Base-by-base conservation (phyloP, 2,888 invertebrate genomes). In the Amiota communis region DNA sequence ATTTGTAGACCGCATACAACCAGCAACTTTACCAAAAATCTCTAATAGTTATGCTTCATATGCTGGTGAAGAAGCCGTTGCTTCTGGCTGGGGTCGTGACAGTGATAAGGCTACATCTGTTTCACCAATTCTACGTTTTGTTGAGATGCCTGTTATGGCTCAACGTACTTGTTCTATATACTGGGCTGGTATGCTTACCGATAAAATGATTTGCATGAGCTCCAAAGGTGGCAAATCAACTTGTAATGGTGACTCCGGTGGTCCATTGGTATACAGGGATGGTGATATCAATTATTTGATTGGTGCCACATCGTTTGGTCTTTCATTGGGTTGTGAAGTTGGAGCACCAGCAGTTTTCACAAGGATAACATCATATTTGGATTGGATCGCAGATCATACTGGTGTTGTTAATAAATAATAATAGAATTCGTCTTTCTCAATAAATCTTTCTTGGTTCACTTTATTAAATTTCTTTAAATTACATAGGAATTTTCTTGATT, bases 151-250 rank as follows among this genome's bases (percentile, higher is more conserved):
- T 13, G 76, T 86, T 36, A 75, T 87, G 73, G 75, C 72, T 13
- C 6, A 79, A 6, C 75, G 77, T 15, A 73, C 63, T 1, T 87
- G 87, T 74, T 82, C 78, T 9, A 56, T 8, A 0, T 83, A 78
- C 70, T 86, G 78, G 74, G 8, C 73, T 0, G 80, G 79, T 8
- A 0, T 68, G 46, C 75, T 84, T 69, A 80, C 69, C 57, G 74
- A 80, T 4, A 75, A 78, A 0, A 77, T 79, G 76, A 87, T 91
- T 56, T 91, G 91, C 79, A 87, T 89, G 23, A 86, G 82, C 72
- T 89, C 89, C 49, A 79, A 79, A 61, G 79, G 77, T 6, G 87
- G 88, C 46, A 86, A 84, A 74, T 89, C 90, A 53, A 88, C 90
- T 61, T 88, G 88, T 74, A 83, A 81, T 72, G 87, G 88, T 13